Evolutionary conservation across 2,113 vertebrate species (phyloP), one percentile per base, ranked within the genome.

Genomic region (Hippotragus niger): DNA sequence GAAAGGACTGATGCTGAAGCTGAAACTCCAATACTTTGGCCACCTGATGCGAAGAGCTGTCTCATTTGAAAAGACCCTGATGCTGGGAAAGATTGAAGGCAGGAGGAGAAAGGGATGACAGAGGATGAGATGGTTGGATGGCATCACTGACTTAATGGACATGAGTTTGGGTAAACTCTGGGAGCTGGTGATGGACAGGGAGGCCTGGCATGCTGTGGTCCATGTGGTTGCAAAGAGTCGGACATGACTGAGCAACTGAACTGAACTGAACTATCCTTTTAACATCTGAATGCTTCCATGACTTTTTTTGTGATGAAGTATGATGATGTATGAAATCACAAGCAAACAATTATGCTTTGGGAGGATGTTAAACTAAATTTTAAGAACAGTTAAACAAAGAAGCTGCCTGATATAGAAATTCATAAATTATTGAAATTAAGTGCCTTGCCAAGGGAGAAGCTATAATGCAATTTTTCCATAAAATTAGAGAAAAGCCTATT

Each of bases 221-320:
- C n/a, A 36, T 12, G 17, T 0, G 2, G 5, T 36, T 3, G 1
- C 17, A 1, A n/a, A 67, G 17, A 71, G n/a, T 36, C 0, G 9
- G n/a, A 36, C n/a, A 36, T 5, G 0, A 11, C 17, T 12, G 64
- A 71, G n/a, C 64, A 1, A 23, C 64, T 21, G n/a, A 36, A 21
- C 62, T 17, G 31, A n/a, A 64, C 4, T 71, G 64, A 71, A 36
- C 64, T 88, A 85, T 47, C 21, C 25, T 85, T 84, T 81, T 36
- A 21, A 58, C 33, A 74, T 36, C 12, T 82, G 17, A 58, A 43
- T 58, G 82, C 31, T 94, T 81, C 23, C 5, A 43, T 57, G 57
- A 78, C 4, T 27, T 45, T 94, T 74, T 81, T 86, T 67, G 86
- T 94, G 10, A 45, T 90, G 29, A 17, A 36, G 10, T 58, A 27